A percentile compares a stretch with the other conserved stretches of the same genome.
These are phyloP conservation scores for Potorous gilbertii DNA, from an alignment of 2,797 vertebrate species.

Conservation along the genomic window DNA sequence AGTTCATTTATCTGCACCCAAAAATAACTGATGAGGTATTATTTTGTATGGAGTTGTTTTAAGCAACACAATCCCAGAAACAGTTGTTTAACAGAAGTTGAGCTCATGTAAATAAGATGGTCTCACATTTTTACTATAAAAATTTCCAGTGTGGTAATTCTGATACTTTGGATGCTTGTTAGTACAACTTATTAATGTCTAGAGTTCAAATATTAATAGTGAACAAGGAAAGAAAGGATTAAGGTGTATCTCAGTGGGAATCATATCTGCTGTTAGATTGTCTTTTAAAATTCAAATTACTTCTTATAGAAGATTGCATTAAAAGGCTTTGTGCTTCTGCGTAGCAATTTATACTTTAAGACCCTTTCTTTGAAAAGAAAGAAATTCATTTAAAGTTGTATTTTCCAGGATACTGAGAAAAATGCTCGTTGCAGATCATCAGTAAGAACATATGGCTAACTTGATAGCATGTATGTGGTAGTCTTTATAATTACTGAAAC, in stretches of 20 bases:
- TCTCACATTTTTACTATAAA: constrained; percentile 71
- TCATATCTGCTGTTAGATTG: constrained; percentile 72
- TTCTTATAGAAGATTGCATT: constrained; percentile 82
- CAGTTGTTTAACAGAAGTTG: constrained; percentile 48
- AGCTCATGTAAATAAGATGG: constrained; percentile 46
- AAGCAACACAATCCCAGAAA: constrained; percentile 61
- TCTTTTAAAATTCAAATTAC: constrained; percentile 78
- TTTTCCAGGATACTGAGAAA: constrained; percentile 58
- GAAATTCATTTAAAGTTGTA: constrained; percentile 77
- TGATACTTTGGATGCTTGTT: constrained; percentile 46
- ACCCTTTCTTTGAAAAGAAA: constrained; percentile 81
- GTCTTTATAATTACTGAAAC: constrained; percentile 49
- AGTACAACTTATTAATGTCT: constrained; percentile 41
- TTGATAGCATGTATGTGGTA: constrained; percentile 48
- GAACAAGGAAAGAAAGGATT: constrained; percentile 54
- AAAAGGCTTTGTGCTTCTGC: constrained; percentile 77
- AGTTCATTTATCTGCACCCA: constrained; percentile 73
- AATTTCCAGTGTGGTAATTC: constrained; percentile 65
- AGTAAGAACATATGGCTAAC: constrained; percentile 44
- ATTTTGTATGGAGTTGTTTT: constrained; percentile 59
- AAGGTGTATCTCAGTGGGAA: constrained; percentile 63
- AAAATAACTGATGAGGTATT: constrained; percentile 65
- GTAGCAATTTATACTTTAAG: constrained; percentile 79
- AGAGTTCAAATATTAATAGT: constrained; percentile 56
- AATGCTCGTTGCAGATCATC: constrained; percentile 40